These are phyloP conservation scores for Sipha flava DNA, from an alignment of 1,140 invertebrate species.

Conservation along the genomic window DNA sequence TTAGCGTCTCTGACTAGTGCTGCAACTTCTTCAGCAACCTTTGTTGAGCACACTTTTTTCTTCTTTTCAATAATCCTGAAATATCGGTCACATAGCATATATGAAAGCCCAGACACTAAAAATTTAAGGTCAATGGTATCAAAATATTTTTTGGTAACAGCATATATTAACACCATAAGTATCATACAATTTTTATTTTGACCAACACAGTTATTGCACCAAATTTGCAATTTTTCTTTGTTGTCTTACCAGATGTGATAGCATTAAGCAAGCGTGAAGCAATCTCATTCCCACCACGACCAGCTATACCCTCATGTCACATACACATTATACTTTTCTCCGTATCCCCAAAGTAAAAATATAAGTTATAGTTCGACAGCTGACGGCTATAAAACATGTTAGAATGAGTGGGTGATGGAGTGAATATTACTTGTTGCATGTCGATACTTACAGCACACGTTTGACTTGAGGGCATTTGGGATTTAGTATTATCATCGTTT, in stretches of 20 bases:
- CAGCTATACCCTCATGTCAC: too few relatives aligned
- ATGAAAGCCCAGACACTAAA: conserved; percentile 35
- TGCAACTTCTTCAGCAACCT: neutral
- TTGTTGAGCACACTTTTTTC: neutral
- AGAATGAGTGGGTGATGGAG: too few relatives aligned
- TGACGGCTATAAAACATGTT: too few relatives aligned
- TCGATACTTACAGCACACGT: too few relatives aligned
- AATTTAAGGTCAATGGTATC: conserved; percentile 36
- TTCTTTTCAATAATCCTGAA: neutral
- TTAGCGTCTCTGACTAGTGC: neutral
- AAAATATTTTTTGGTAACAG: conserved; percentile 30
- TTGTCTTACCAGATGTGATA: neutral
- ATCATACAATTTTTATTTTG: conserved; percentile 37
- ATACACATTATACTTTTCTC: too few relatives aligned
- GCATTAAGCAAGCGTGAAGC: too few relatives aligned
- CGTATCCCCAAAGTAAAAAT: too few relatives aligned
- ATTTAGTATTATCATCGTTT: too few relatives aligned
- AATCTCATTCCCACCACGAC: too few relatives aligned
- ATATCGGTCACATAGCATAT: neutral
- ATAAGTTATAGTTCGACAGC: too few relatives aligned
- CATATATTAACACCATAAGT: conserved; percentile 34
- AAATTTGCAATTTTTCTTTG: conserved; percentile 33
- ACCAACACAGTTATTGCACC: conserved; percentile 36
- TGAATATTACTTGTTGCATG: too few relatives aligned
- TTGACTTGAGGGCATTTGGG: too few relatives aligned